phyloP scores from a whole-genome alignment of 1,140 invertebrate species.

The Bombus pascuorum region DNA sequence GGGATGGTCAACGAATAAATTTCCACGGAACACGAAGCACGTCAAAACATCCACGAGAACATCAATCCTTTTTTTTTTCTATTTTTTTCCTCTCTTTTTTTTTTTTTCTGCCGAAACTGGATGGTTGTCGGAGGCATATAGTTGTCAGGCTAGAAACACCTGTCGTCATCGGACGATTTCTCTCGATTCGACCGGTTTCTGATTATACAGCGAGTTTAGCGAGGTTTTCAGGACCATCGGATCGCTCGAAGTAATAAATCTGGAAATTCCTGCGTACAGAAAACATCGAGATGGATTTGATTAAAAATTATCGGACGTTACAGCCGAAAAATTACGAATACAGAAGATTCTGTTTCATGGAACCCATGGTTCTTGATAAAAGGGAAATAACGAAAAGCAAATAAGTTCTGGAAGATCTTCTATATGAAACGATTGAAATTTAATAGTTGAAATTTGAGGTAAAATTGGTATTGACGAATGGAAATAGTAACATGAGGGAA shows the following conservation, averaged over 20 bases:
- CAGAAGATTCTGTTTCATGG: neutral
- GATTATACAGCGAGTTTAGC: neutral
- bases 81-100: neutral
- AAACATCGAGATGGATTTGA: neutral
- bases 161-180: slow-evolving; percentile 26
- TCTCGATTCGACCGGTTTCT: neutral
- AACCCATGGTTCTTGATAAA: neutral
- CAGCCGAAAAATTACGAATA: neutral
- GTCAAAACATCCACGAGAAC: slow-evolving; percentile 30
- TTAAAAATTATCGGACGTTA: neutral
- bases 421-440: no score
- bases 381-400: no score
- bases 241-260: neutral
- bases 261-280: neutral
- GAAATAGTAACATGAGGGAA: no score
- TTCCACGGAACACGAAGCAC: neutral
- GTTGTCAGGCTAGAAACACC: slow-evolving; percentile 26
- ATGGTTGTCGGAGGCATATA: slow-evolving; percentile 9
- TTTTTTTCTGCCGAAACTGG: neutral
- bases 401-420: no score
- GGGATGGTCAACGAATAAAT: slow-evolving; percentile 9
- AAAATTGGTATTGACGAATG: neutral
- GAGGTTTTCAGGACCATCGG: neutral
- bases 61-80: neutral
- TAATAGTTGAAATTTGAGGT: neutral